Conservation (phyloP, 1,140 invertebrate genomes). For the Venustaconcha ellipsiformis region DNA sequence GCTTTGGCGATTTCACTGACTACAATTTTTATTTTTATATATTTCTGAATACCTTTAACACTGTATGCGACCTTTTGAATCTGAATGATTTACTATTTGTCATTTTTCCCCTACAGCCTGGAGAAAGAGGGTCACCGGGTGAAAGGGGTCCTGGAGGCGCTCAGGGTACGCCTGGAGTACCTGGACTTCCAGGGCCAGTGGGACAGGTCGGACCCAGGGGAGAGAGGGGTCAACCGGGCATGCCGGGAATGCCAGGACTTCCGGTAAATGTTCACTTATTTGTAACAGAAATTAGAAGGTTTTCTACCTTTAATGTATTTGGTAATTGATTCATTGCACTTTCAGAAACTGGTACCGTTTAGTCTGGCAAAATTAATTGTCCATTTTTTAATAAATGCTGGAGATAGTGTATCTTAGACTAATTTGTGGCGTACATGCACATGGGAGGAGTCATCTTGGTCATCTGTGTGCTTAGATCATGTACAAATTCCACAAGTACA, state of each 20-base stretch:
- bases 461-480: too few relatives aligned
- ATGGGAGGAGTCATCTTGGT: too few relatives aligned
- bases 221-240: conserved; percentile 56
- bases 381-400: too few relatives aligned
- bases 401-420: too few relatives aligned
- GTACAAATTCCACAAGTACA: too few relatives aligned
- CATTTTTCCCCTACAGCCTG: conserved; percentile 41
- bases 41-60: background rate
- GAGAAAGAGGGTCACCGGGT: conserved; percentile 53
- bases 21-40: background rate
- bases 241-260: conserved; percentile 62
- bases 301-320: background rate
- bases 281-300: background rate
- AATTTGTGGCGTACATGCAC: too few relatives aligned
- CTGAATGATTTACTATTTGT: background rate
- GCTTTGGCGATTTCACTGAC: conserved; percentile 7
- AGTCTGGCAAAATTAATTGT: too few relatives aligned
- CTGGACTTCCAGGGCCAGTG: conserved; percentile 53
- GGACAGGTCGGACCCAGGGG: conserved; percentile 54
- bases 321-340: too few relatives aligned
- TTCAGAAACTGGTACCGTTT: too few relatives aligned
- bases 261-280: conserved; percentile 43
- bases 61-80: background rate
- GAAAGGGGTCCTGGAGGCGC: conserved; percentile 51
- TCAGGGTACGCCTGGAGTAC: conserved; percentile 54